Base-by-base conservation (phyloP, 2,113 vertebrate genomes). In the Chaetops frenatus region DNA sequence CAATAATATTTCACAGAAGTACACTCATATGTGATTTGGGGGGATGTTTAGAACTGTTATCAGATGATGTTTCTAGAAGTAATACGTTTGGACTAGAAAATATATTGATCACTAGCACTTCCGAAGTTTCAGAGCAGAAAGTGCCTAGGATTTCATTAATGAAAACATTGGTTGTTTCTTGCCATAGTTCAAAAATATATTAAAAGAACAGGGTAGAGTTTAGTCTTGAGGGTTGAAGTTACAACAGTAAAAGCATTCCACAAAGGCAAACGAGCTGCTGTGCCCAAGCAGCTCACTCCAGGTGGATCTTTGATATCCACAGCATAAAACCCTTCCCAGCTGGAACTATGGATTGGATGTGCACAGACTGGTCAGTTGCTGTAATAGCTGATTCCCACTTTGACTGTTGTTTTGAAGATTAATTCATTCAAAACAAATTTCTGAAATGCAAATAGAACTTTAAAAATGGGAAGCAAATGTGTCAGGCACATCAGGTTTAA, bases 51-150 rank as follows among this genome's bases (percentile, higher is more conserved):
- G n/a, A 53, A 40, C 51, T 89, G 9, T 77, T 95, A 83, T 92
- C 86, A 92, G 78, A 69, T 96, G 70, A 31, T 94, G 73, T 93
- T 93, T 92, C 77, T 64, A n/a, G n/a, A 86, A 69, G 78, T 76
- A 73, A 69, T 84, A 73, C 45, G 15, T 81, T 89, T 91, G 70
- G 72, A 61, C 53, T 36, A 51, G 35, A 45, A 50, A 74, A 83
- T 86, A 74, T 74, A 83, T 6, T 86, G 80, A 90, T 95, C 86
- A 60, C 71, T 48, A 45, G 14, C 0, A 1, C 62, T 88, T 94
- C 70, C 88, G 71, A 88, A 90, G 35, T 66, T 64, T 94, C 65
- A 53, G 67, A 94, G 69, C 51, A 83, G 72, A 86, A 92, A 73
- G 67, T 56, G 58, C 81, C 91, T 81, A 70, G 73, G 88, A 56